These are phyloP conservation scores for Ferrisia virgata DNA, from an alignment of 2,888 invertebrate species.

Conservation along the genomic window DNA sequence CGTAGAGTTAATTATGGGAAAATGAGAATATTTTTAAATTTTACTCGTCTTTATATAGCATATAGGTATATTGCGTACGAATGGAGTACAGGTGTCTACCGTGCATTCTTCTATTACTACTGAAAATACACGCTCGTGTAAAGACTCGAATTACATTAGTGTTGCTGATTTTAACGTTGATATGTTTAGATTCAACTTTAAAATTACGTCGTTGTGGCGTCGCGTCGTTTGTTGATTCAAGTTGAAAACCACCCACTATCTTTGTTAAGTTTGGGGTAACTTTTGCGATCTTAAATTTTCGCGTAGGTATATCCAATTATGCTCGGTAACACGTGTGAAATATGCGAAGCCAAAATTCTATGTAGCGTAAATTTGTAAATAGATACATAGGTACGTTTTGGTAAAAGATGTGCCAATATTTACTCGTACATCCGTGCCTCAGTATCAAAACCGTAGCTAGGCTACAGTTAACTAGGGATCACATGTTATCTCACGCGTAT, in stretches of 20 bases:
- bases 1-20: neutral
- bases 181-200: too few relatives aligned
- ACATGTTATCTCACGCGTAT: neutral
- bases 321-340: neutral
- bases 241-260: neutral
- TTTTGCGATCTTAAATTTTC: neutral
- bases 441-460: too few relatives aligned
- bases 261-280: neutral
- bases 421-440: neutral
- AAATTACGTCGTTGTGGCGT: neutral
- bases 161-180: neutral
- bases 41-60: neutral
- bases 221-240: neutral
- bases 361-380: neutral
- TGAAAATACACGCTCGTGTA: neutral
- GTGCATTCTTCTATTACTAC: neutral
- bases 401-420: neutral
- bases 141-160: neutral
- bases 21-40: neutral
- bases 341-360: neutral
- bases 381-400: neutral
- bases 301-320: too few relatives aligned
- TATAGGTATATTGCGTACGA: too few relatives aligned
- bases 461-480: too few relatives aligned
- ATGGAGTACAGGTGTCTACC: neutral